Evolutionary conservation across 2,113 vertebrate species (phyloP), one percentile per base, ranked within the genome.

Genomic region (Bos javanicus): DNA sequence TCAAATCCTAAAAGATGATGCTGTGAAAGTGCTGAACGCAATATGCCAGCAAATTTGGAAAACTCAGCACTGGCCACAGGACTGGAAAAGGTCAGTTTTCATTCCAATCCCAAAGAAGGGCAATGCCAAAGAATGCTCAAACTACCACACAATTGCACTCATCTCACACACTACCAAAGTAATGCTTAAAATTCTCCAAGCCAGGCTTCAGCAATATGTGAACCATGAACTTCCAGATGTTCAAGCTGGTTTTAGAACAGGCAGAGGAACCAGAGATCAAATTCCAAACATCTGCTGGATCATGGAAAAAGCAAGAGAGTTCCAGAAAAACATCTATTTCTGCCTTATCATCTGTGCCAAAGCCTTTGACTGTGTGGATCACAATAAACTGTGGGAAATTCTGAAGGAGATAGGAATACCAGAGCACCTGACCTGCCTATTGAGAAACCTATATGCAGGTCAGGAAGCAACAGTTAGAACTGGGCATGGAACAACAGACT

Each of bases 251-350:
- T 64, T 64, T 64, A 16, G 14, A 33, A 16, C 16, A 64, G 30
- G 30, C 60, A 64, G 60, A 33, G 30, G 30, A 64, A 16, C 6
- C 60, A 64, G 30, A 64, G 30, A 33, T 64, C 60, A 64, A 64
- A 64, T 64, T 3, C 1, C 30, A 1, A 64, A 16, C 60, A 33
- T 33, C 14, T 0, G 0, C 30, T 33, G 6, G 14, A 64, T 33
- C 60, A 64, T 16, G 0, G 0, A 33, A 0, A 62, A 62, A 62
- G 6, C 28, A 7, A 7, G 28, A 62, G 14, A 62, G 6, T 64
- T 64, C 30, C 14, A 64, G 60, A 16, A 64, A 64, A 64, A 64
- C 14, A 16, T 64, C 14, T 64, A 64, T 64, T 64, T 64, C 30
- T 33, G 60, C 30, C 33, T 33, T 16, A 16, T 33, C 33, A 14